A percentile compares a stretch with the other conserved stretches of the same genome.
Evolutionary conservation across 2,113 vertebrate genomes (phyloP).

Genomic region (Entelurus aequoreus): DNA sequence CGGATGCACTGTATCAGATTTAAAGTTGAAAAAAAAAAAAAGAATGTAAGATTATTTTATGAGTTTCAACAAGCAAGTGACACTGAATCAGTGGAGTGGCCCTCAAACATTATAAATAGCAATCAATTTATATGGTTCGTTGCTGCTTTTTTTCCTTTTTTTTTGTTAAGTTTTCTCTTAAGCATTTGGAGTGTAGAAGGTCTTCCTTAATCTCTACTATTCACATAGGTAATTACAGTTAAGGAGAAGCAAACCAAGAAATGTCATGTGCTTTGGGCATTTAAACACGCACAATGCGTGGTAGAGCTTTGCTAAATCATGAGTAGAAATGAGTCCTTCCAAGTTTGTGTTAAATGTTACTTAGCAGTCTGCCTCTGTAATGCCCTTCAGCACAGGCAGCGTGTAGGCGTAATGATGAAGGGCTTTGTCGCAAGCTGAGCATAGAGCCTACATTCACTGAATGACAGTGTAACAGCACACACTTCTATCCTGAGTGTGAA

Average conservation of each 20-base stretch:
- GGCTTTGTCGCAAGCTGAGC: constrained; percentile 45
- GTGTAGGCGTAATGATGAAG: constrained; percentile 42
- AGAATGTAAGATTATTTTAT: no score
- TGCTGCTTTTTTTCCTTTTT: no score
- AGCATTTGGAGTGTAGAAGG: no score
- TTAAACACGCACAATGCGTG: neutral
- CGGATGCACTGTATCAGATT: no score
- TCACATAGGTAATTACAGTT: constrained; percentile 12
- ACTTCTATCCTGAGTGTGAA: neutral
- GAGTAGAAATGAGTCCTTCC: constrained; percentile 1
- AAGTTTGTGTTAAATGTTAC: constrained; percentile 37
- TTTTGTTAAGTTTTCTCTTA: no score
- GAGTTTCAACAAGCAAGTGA: no score
- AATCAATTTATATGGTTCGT: no score
- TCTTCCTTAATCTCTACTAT: constrained; percentile 19
- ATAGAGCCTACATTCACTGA: constrained; percentile 33
- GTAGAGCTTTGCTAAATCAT: constrained; percentile 19
- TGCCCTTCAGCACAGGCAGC: constrained; percentile 35
- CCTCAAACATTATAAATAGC: no score
- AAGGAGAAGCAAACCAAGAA: constrained; percentile 8
- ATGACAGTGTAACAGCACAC: constrained; percentile 14
- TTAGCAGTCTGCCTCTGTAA: constrained; percentile 42
- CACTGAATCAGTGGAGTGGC: no score
- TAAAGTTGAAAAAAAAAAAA: no score
- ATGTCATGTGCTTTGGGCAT: constrained; percentile 12